A percentile compares a stretch with the other conserved stretches of the same genome.
Evolutionary conservation across 2,113 vertebrate genomes (phyloP).

Genomic region (Solea senegalensis): DNA sequence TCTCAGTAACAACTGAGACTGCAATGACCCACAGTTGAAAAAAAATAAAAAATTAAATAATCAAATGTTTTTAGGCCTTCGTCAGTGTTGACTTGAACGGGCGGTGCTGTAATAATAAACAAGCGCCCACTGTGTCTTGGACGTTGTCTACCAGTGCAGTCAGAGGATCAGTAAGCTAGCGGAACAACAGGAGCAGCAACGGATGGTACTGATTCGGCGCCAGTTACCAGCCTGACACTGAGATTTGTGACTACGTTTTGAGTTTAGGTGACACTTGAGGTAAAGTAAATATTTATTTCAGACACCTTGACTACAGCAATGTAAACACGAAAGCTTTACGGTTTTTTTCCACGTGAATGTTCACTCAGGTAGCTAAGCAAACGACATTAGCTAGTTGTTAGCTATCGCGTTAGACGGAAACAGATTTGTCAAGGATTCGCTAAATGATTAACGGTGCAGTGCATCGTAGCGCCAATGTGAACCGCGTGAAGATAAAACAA

Average conservation of each 20-base stretch:
- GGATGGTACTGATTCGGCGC: slow-evolving; percentile 62
- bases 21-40: neutral
- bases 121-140: slow-evolving; percentile 28
- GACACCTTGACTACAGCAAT: fast-evolving
- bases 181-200: slow-evolving; percentile 59
- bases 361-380: slow-evolving; percentile 31
- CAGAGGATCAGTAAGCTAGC: slow-evolving; percentile 46
- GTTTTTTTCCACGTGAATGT: neutral
- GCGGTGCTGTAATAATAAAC: slow-evolving; percentile 47
- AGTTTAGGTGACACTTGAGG: slow-evolving; percentile 43
- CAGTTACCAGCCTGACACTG: slow-evolving; percentile 39
- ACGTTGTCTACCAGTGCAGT: slow-evolving; percentile 38
- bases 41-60: neutral
- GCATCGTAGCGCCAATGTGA: neutral
- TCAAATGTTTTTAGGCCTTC: neutral
- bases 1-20: no score
- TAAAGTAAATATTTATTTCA: slow-evolving; percentile 10
- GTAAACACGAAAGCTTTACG: neutral
- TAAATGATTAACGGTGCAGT: slow-evolving; percentile 32
- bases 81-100: neutral
- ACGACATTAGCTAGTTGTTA: slow-evolving; percentile 61
- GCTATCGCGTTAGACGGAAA: slow-evolving; percentile 63
- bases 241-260: slow-evolving; percentile 51
- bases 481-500: neutral
- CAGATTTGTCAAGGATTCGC: slow-evolving; percentile 67